These are phyloP conservation scores for Anoplolepis gracilipes DNA, from an alignment of 1,140 invertebrate genomes.

Conservation along the genomic window DNA sequence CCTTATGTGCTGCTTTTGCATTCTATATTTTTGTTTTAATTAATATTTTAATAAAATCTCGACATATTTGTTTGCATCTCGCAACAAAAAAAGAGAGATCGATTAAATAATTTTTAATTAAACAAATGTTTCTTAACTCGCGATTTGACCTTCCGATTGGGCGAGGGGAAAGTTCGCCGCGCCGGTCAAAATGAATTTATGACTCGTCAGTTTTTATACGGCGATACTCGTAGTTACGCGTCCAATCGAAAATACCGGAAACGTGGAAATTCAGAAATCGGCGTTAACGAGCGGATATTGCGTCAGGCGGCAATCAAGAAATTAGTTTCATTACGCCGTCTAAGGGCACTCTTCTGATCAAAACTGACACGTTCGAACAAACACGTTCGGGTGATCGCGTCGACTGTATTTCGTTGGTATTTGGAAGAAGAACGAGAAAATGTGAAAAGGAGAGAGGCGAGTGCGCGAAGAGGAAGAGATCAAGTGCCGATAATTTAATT, in stretches of 20 bases:
- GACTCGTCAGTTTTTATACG: conserved; percentile 50
- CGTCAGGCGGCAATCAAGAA: conserved; percentile 71
- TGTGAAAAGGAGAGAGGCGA: neutral
- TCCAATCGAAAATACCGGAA: conserved; percentile 57
- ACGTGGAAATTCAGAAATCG: conserved; percentile 67
- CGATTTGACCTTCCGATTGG: conserved; percentile 15
- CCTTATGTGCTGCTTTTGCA: neutral
- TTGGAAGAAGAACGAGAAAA: conserved; percentile 16
- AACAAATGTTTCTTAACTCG: conserved; percentile 19
- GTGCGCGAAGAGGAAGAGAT: conserved; percentile 50
- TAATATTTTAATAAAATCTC: neutral
- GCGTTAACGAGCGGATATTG: conserved; percentile 76
- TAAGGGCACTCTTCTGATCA: conserved; percentile 66
- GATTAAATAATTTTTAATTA: conserved; percentile 31
- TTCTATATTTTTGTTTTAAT: neutral
- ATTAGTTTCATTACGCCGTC: conserved; percentile 72
- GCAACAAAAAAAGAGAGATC: neutral
- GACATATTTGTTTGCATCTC: neutral
- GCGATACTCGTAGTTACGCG: conserved; percentile 47
- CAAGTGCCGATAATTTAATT: conserved; percentile 73
- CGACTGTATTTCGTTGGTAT: conserved; percentile 11
- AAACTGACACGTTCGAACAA: conserved; percentile 71
- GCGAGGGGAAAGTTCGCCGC: neutral
- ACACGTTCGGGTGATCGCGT: conserved; percentile 40
- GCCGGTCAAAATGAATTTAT: conserved; percentile 60